A percentile compares a stretch with the other conserved stretches of the same genome.
These are phyloP conservation scores for Semibalanus balanoides DNA, from an alignment of 1,140 invertebrate species.

Conservation along the genomic window DNA sequence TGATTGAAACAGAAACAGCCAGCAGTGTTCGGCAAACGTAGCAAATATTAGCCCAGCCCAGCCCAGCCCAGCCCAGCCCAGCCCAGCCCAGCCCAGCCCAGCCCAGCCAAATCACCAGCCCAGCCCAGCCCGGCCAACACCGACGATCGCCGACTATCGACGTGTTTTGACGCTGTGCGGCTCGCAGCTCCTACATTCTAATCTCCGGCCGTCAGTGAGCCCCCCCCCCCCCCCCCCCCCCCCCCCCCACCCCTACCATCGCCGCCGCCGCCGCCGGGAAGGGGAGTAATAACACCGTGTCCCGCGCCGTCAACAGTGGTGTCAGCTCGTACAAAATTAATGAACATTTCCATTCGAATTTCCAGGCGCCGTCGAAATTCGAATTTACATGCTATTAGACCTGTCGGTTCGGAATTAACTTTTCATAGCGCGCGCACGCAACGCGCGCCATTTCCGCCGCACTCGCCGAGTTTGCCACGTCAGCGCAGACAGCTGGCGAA, in stretches of 20 bases:
- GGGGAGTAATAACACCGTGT: not conserved
- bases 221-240: no score
- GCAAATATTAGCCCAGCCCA: no score
- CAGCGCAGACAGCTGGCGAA: not conserved
- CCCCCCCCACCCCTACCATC: no score
- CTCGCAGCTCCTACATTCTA: not conserved
- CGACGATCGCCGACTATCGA: not conserved
- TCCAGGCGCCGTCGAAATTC: not conserved
- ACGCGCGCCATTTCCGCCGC: not conserved
- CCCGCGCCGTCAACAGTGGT: not conserved
- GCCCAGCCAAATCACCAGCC: no score
- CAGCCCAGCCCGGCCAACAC: no score
- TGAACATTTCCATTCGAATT: conserved; percentile 1
- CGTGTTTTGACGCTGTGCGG: not conserved
- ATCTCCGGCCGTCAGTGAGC: not conserved
- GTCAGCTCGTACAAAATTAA: not conserved
- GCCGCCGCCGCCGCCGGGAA: no score
- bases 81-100: no score
- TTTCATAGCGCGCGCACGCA: not conserved
- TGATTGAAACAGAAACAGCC: no score
- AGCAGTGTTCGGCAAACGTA: no score
- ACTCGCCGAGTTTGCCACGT: no score
- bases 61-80: no score
- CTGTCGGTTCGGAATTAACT: not conserved
- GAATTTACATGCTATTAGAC: not conserved